A percentile compares a stretch with the other conserved stretches of the same genome.
phyloP scores from a whole-genome alignment of 2,797 vertebrate genomes.

The Linurgus olivaceus region DNA sequence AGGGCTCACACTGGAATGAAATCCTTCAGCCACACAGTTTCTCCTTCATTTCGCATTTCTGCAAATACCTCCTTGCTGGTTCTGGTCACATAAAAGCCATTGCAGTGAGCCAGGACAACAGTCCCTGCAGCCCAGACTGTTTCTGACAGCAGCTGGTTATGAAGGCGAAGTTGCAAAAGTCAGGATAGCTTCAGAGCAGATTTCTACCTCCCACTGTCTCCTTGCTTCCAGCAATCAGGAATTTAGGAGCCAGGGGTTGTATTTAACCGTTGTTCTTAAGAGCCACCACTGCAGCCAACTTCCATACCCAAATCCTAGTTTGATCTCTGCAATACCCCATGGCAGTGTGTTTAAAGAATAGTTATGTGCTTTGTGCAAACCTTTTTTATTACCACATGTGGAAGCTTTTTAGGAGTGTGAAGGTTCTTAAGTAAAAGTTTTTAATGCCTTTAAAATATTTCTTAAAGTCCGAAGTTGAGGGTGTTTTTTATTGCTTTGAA shows the following conservation, averaged over 20 bases:
- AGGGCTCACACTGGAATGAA: neutral
- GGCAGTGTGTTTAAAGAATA: neutral
- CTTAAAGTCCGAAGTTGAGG: neutral
- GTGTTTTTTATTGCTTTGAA: neutral
- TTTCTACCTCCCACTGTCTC: neutral
- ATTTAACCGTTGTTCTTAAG: neutral
- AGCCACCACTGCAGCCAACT: neutral
- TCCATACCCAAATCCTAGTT: neutral
- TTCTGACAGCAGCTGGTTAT: neutral
- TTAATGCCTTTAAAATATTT: neutral
- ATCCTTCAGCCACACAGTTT: neutral
- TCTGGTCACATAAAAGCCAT: neutral
- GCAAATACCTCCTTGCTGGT: neutral
- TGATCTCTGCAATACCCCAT: neutral
- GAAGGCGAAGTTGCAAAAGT: neutral
- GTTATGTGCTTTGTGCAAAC: neutral
- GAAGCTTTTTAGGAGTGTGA: neutral
- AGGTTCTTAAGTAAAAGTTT: neutral
- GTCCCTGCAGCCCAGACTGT: neutral
- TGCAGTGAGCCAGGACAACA: neutral
- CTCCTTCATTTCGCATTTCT: neutral
- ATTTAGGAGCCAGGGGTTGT: neutral
- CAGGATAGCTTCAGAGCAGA: neutral
- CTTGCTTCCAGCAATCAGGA: neutral
- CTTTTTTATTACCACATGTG: neutral